phyloP scores from a whole-genome alignment of 1,140 invertebrate genomes.

The Sitobion miscanthi region DNA sequence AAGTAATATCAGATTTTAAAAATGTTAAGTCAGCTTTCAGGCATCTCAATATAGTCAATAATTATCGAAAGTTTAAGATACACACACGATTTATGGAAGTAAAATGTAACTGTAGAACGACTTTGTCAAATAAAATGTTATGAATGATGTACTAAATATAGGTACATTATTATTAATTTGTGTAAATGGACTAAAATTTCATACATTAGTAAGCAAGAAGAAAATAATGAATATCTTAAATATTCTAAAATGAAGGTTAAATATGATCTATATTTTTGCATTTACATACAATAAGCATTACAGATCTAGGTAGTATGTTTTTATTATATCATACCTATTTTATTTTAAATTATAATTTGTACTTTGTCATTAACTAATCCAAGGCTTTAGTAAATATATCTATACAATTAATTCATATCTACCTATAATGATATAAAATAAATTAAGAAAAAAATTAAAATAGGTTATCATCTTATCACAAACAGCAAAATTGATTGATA shows the following conservation, averaged over 20 bases:
- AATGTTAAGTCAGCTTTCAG: not conserved
- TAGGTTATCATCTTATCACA: constrained; percentile 26
- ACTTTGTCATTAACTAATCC: not conserved
- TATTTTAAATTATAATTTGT: constrained; percentile 24
- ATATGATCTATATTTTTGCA: not conserved
- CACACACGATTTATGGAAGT: not conserved
- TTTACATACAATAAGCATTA: constrained; percentile 4
- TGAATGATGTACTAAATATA: not conserved
- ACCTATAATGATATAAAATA: not conserved
- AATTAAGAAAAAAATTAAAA: not conserved
- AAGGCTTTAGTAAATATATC: constrained; percentile 9
- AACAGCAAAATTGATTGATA: not conserved
- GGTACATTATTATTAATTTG: not conserved
- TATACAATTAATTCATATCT: not conserved
- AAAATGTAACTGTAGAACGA: not conserved
- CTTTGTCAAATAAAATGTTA: not conserved
- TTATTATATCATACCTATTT: not conserved
- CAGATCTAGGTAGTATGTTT: not conserved
- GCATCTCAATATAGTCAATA: not conserved
- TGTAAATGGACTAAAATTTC: not conserved
- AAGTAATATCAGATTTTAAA: not conserved
- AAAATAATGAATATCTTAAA: not conserved
- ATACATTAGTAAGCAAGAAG: not conserved
- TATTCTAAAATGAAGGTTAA: constrained; percentile 13
- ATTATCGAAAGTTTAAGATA: not conserved